Base-by-base conservation (phyloP, 2,888 invertebrate species). In the Volucella inflata region DNA sequence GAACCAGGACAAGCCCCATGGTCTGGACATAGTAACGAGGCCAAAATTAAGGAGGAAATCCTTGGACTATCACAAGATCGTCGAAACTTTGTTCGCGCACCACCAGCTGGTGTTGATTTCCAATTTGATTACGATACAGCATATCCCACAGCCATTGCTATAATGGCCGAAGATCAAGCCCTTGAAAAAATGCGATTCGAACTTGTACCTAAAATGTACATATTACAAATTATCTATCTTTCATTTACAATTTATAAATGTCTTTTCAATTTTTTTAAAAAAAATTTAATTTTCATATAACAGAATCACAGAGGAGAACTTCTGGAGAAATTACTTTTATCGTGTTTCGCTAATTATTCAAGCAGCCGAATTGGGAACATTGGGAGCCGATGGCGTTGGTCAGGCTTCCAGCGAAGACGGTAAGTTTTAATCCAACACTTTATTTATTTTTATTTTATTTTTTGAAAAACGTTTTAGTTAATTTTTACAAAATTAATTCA, bases 321-420 rank as follows among this genome's bases (percentile, higher is more conserved):
- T 99, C 94, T 99, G 99, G 99, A 95, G 98, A 91, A 99, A 99
- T 94, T 99, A 99, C 93, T 99, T 99, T 94, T 99, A 99, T 94
- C 97, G 99, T 91, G 97, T 99, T 89, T 98, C 98, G 89, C 95
- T 99, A 89, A 97, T 99, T 92, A 98, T 98, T 91, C 99, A 99
- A 94, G 98, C 98, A 89, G 97, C 96, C 92, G 98, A 98, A 87
- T 89, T 92, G 88, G 92, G 92, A 87, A 92, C 92, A 87, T 89
- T 92, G 85, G 92, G 92, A 79, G 91, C 90, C 74, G 92, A 92
- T 89, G 92, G 92, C 71, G 90, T 92, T 72, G 92, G 91, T 82
- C 91, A 91, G 89, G 92, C 92, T 88, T 92, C 92, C 87, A 91
- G 91, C 89, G 92, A 92, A 90, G 92, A 92, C 89, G 92, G 92